phyloP scores from a whole-genome alignment of 92 coral and sea anemone genomes.

The Porites evermanni region DNA sequence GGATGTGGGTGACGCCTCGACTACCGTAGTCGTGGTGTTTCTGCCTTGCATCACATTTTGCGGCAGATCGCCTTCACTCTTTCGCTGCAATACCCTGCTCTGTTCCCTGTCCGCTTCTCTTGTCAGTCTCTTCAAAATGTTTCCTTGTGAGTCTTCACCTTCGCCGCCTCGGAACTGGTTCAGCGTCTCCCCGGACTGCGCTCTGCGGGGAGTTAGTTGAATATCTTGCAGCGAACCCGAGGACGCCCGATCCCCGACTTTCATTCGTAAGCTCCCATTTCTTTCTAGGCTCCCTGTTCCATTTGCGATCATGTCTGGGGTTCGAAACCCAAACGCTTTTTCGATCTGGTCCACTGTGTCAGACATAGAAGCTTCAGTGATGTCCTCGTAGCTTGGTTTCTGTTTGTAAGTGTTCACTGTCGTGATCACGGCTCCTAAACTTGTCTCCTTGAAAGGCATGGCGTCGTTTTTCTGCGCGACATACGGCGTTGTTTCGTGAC shows the following conservation, averaged over 20 bases:
- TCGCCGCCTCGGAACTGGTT: slow-evolving; percentile 31
- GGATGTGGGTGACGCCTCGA: slow-evolving; percentile 60
- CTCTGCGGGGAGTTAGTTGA: slow-evolving; percentile 25
- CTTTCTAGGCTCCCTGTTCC: slow-evolving; percentile 67
- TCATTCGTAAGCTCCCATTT: slow-evolving; percentile 40
- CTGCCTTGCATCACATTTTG: slow-evolving; percentile 20
- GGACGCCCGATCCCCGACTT: slow-evolving; percentile 34
- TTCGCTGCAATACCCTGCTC: slow-evolving; percentile 9
- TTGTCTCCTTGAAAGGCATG: slow-evolving; percentile 95
- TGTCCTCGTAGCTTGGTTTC: slow-evolving; percentile 72
- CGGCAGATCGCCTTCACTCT: slow-evolving; percentile 46
- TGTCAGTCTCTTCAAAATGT: slow-evolving; percentile 43
- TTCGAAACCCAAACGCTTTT: slow-evolving; percentile 88
- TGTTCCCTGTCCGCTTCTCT: slow-evolving; percentile 33
- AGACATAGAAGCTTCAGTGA: slow-evolving; percentile 88
- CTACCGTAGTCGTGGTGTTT: slow-evolving; percentile 22
- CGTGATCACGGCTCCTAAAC: slow-evolving; percentile 92
- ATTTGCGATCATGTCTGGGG: slow-evolving; percentile 70
- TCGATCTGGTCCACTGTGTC: slow-evolving; percentile 98
- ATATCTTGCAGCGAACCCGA: slow-evolving; percentile 46
- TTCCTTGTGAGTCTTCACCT: slow-evolving; percentile 34
- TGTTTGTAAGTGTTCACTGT: slow-evolving; percentile 93
- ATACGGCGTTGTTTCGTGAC: slow-evolving; percentile 21
- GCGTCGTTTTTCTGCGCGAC: slow-evolving; percentile 47
- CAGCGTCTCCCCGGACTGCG: slow-evolving; percentile 49